Evolutionary conservation across 2,888 invertebrate species (phyloP), one percentile per base, ranked within the genome.

Genomic region (Eutolmus rufibarbis): DNA sequence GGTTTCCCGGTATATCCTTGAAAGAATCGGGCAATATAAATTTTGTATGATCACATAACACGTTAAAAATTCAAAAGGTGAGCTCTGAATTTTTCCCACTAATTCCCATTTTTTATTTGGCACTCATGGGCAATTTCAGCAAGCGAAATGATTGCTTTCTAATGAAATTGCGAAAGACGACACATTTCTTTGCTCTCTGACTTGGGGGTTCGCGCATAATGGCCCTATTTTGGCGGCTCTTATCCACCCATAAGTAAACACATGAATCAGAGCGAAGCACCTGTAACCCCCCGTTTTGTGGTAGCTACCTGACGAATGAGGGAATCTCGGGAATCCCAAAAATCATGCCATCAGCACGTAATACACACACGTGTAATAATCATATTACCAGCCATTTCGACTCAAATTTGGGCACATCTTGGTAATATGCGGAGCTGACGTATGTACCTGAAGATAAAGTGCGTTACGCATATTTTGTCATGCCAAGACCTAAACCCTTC

Each of bases 321-420:
- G 31, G 31, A 46, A 78, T 78, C 16, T 51, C 1, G n/a, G 31
- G 28, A 79, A 46, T 79, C 46, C 79, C 46, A 51, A 37, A 78
- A 79, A 79, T 79, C 79, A 51, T 51, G 19, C 51, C 79, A 79
- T 79, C 79, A 78, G 78, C 78, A 78, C 78, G 78, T 78, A 78
- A 78, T 78, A 78, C 43, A 43, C 78, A 79, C 79, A 79, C 79
- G 79, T 79, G 40, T 79, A 79, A 79, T 79, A 79, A 79, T 79
- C 79, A 28, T 31, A 79, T 79, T 46, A 79, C 51, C 51, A 79
- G 78, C 43, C 19, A 78, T 78, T 78, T 37, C 28, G 16, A 34
- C 46, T 79, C 79, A 28, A 46, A 79, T 79, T 79, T 56, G 23
- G 46, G 51, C 28, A 51, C 76, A 34, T 46, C 34, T 16, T 16